phyloP scores from a whole-genome alignment of 2,888 invertebrate genomes.

The Drosophila pseudotalamancana region DNA sequence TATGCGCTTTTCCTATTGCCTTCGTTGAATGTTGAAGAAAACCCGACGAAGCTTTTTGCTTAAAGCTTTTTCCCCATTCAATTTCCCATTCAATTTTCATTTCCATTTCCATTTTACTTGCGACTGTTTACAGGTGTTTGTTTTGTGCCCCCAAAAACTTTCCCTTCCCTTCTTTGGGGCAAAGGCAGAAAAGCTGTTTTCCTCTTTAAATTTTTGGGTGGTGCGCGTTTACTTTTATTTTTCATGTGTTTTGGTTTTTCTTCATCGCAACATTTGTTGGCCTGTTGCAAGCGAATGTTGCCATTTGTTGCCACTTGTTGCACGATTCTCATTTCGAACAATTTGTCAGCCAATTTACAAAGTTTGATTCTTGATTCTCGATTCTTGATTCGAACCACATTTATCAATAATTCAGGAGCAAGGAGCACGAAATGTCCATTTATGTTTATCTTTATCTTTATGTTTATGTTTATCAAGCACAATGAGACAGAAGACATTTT shows the following conservation, averaged over 20 bases:
- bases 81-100: constrained; percentile 41
- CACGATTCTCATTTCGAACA: constrained; percentile 33
- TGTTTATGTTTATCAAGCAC: not conserved
- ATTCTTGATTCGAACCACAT: constrained; percentile 37
- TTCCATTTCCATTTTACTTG: not conserved
- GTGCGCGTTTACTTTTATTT: not conserved
- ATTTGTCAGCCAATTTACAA: constrained; percentile 21
- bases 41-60: constrained; percentile 36
- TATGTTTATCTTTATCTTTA: constrained; percentile 9
- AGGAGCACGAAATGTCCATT: constrained; percentile 30
- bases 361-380: constrained; percentile 25
- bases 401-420: constrained; percentile 60
- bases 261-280: constrained; percentile 42
- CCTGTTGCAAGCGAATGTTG: constrained; percentile 36
- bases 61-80: constrained; percentile 45
- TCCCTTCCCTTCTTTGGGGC: constrained; percentile 9
- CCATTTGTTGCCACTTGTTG: constrained; percentile 69
- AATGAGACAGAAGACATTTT: not conserved
- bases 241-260: constrained; percentile 13
- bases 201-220: constrained; percentile 28
- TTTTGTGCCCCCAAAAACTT: constrained; percentile 45
- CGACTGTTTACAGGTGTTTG: constrained; percentile 73
- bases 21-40: constrained; percentile 68
- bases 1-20: constrained; percentile 59
- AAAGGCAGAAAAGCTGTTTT: constrained; percentile 27